These are phyloP conservation scores for Diorhabda elongata DNA, from an alignment of 1,140 invertebrate species.

Conservation along the genomic window DNA sequence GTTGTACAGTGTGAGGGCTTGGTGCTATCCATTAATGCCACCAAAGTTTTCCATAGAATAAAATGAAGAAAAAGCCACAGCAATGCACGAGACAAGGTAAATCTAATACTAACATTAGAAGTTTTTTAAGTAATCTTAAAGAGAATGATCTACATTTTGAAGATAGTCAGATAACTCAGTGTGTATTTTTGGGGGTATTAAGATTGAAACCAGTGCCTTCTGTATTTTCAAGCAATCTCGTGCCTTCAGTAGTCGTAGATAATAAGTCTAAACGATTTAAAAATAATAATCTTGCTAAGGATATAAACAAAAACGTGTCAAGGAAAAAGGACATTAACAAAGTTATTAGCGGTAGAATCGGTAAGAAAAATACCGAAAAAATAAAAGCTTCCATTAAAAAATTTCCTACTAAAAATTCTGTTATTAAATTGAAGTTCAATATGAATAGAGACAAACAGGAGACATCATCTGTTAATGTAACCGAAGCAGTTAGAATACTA, in stretches of 20 bases:
- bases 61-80: conserved; percentile 19
- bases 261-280: conserved; percentile 11
- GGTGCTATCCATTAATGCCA: conserved; percentile 11
- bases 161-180: conserved; percentile 22
- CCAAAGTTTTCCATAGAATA: conserved; percentile 9
- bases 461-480: not conserved
- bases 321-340: conserved; percentile 16
- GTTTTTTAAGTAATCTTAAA: conserved; percentile 19
- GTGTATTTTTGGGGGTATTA: conserved; percentile 24
- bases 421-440: conserved; percentile 12
- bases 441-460: conserved; percentile 9
- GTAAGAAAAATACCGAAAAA: conserved; percentile 15
- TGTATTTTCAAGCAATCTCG: conserved; percentile 16
- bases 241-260: conserved; percentile 5
- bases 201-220: conserved; percentile 23
- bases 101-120: conserved; percentile 13
- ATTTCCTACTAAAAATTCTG: conserved; percentile 10
- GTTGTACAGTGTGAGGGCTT: conserved; percentile 12
- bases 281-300: conserved; percentile 17
- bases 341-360: conserved; percentile 12
- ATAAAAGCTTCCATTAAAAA: conserved; percentile 16
- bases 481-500: not conserved
- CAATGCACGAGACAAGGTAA: conserved; percentile 13
- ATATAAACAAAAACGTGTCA: conserved; percentile 10
- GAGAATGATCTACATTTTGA: conserved; percentile 21